A percentile compares a stretch with the other conserved stretches of the same genome.
Evolutionary conservation across 2,888 invertebrate genomes (phyloP).

Genomic region (Saturnia japonica): DNA sequence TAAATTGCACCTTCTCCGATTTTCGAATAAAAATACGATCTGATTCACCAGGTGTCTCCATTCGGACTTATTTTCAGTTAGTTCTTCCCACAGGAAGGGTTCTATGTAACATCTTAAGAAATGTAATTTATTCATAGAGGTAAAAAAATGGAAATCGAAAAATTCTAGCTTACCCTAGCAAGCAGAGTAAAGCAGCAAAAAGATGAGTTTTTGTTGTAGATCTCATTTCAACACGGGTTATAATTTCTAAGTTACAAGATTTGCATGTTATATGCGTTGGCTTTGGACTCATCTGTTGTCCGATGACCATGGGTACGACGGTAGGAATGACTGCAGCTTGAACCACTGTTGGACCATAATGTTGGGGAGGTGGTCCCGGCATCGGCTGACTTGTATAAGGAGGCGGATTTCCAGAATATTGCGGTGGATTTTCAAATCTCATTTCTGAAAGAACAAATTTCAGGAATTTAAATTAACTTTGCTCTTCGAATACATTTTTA

Average conservation of each 20-base stretch:
- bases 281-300: conserved; percentile 47
- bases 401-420: conserved; percentile 33
- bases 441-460: conserved; percentile 15
- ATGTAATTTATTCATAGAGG: neutral
- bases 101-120: neutral
- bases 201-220: conserved; percentile 78
- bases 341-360: conserved; percentile 19
- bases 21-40: too few relatives aligned
- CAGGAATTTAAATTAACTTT: neutral
- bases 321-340: conserved; percentile 27
- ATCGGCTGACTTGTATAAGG: conserved; percentile 15
- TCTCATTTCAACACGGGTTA: conserved; percentile 64
- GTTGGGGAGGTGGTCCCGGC: conserved; percentile 17
- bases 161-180: conserved; percentile 54
- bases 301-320: conserved; percentile 28
- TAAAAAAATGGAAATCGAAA: neutral
- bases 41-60: too few relatives aligned
- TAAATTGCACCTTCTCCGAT: too few relatives aligned
- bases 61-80: too few relatives aligned
- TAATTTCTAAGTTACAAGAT: conserved; percentile 66
- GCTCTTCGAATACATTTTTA: neutral
- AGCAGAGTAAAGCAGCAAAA: conserved; percentile 74
- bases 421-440: conserved; percentile 37
- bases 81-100: too few relatives aligned
- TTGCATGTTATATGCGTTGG: conserved; percentile 59